phyloP scores from a whole-genome alignment of 2,797 vertebrate genomes.

The Odontamblyopus lacepedii region DNA sequence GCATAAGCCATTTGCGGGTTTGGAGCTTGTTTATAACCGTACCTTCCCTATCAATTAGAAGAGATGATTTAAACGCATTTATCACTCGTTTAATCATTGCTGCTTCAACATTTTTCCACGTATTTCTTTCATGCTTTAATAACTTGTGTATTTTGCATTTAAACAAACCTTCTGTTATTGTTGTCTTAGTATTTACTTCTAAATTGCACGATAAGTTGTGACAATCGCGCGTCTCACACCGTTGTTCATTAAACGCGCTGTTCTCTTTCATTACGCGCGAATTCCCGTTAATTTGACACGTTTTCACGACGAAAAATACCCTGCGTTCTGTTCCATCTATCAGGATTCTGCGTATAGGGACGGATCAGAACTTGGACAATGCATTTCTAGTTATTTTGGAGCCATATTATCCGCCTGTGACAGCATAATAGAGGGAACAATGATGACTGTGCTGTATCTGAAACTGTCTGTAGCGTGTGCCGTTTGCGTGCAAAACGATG shows the following conservation, averaged over 20 bases:
- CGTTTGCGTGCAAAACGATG: constrained; percentile 25
- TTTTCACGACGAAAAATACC: constrained; percentile 3
- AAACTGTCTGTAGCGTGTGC: background rate
- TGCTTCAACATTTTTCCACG: background rate
- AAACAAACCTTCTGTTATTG: background rate
- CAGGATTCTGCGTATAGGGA: background rate
- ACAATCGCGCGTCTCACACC: background rate
- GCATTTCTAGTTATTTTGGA: constrained; percentile 1
- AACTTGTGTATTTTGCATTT: background rate
- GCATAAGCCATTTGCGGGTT: background rate
- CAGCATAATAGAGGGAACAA: background rate
- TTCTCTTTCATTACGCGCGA: background rate
- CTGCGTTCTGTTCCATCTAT: background rate
- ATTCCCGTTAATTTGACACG: background rate
- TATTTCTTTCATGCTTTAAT: background rate
- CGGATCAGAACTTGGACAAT: background rate
- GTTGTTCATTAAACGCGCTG: background rate
- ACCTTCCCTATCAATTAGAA: background rate
- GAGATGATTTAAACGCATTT: background rate
- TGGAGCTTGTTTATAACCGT: background rate
- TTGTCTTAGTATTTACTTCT: background rate
- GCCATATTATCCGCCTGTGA: background rate
- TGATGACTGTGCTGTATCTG: constrained; percentile 16
- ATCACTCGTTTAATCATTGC: background rate
- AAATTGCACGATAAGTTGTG: constrained; percentile 8